Evolutionary conservation across 2,888 invertebrate species (phyloP), one percentile per base, ranked within the genome.

Genomic region (Polyploca ridens): DNA sequence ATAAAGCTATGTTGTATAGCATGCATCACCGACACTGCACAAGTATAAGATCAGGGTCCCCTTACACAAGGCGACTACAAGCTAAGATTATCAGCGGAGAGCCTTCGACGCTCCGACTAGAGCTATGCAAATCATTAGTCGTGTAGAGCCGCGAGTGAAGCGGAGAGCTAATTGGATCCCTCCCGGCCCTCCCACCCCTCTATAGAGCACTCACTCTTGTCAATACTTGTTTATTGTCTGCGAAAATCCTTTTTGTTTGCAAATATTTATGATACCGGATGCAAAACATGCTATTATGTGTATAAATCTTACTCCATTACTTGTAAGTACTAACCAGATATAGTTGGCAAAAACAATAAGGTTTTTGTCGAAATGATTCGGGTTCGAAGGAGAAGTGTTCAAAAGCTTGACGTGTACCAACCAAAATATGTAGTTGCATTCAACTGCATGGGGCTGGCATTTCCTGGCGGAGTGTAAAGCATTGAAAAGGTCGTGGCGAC

Each of bases 121-220:
- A 71, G 73, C 72, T 74, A 73, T 81, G 83, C 79, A 82, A 83
- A 83, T 83, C 80, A 83, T 83, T 83, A 83, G 81, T 76, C 67
- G 71, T 71, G 76, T 70, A 70, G 64, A 69, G 71, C 64, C 67
- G 68, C 68, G 71, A 69, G 70, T 71, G 69, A 68, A 68, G 64
- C 68, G 66, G 69, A 67, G 62, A 70, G 71, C 74, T 77, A 81
- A 78, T 77, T 74, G 69, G 73, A 74, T 69, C 70, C 69, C 63
- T 67, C 69, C 66, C 66, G 65, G 67, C 69, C 63, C 67, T 69
- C 58, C 58, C 44, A 57, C n/a, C 57, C 35, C 33, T 54, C 54
- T 54, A 54, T 54, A 54, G 63, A 54, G 54, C 67, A 62, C 68
- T 66, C 59, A 27, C 68, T 58, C 65, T 64, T 69, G 65, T 68